These are phyloP conservation scores for Trachemys scripta DNA, from an alignment of 2,113 vertebrate genomes.

Conservation along the genomic window DNA sequence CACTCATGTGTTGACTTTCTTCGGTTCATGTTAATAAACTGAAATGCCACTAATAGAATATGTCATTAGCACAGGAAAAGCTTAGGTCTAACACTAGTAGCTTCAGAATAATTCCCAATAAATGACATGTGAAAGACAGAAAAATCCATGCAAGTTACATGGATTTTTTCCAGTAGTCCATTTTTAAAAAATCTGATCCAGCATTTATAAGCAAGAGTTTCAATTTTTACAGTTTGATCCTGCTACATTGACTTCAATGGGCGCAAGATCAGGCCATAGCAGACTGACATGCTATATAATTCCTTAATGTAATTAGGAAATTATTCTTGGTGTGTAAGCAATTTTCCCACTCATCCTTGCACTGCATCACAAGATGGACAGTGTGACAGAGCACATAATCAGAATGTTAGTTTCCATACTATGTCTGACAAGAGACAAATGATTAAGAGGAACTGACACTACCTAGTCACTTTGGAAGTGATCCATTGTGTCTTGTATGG, in stretches of 20 bases:
- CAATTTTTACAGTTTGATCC: background rate
- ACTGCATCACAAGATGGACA: background rate
- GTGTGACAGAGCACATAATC: background rate
- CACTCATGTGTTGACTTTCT: background rate
- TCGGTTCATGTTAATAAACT: background rate
- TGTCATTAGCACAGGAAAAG: rapidly evolving
- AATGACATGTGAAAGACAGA: background rate
- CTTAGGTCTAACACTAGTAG: background rate
- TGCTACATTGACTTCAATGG: background rate
- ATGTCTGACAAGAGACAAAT: background rate
- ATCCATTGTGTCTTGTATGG: background rate
- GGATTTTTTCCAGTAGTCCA: background rate
- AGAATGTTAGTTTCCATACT: background rate
- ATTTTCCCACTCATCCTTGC: background rate
- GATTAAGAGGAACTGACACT: background rate
- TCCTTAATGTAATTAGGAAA: background rate
- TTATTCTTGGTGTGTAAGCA: background rate
- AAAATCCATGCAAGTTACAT: background rate
- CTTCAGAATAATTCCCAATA: background rate
- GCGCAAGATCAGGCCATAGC: background rate
- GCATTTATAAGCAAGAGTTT: background rate
- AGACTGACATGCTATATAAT: background rate
- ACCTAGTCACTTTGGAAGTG: background rate
- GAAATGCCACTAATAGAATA: background rate
- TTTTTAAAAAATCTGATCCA: background rate